Base-by-base conservation (phyloP, 2,113 vertebrate genomes). In the Equus przewalskii region DNA sequence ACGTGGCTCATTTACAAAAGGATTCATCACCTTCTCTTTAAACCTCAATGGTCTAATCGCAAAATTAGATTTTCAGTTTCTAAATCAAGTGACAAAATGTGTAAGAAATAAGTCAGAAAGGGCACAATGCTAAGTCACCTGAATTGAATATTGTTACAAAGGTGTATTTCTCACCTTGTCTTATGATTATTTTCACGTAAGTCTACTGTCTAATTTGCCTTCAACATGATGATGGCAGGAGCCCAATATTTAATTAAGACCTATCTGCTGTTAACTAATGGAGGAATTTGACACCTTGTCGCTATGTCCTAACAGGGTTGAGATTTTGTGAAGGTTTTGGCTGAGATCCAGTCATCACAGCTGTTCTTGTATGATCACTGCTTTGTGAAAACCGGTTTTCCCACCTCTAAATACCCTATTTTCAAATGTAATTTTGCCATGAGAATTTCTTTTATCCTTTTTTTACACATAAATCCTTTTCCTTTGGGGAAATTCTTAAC, bases 241-340 rank as follows among this genome's bases (percentile, higher is more conserved):
- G 65, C 94, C 92, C 95, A 97, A 2, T 76, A 69, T 84, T 98
- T 95, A 98, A 95, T 97, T 98, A 98, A 84, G 96, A 97, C 89
- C 69, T 69, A 64, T 96, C 81, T 98, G 46, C 69, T 94, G 36
- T 97, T 97, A 98, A 97, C 89, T 92, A 93, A 94, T 93, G 67
- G 89, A 70, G 98, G 91, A 93, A 85, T 98, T 95, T 84, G 97
- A 73, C 83, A 81, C 87, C 86, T 95, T 73, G 18, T 69, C 91
- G 41, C 81, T 49, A 15, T 49, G 36, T 81, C 60, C 84, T 94
- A 83, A 97, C 75, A 97, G 4, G 28, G 41, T 85, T 97, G 97
- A 97, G 85, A 46, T 81, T 93, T n/a, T 94, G 4, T 95, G 41
- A 85, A 64, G 90, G 6, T 49, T 94, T 91, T 98, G 97, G 96